Evolutionary conservation across 53 echinoderm and acorn worm species (phyloP).

Genomic region (Pentamera pediparva): DNA sequence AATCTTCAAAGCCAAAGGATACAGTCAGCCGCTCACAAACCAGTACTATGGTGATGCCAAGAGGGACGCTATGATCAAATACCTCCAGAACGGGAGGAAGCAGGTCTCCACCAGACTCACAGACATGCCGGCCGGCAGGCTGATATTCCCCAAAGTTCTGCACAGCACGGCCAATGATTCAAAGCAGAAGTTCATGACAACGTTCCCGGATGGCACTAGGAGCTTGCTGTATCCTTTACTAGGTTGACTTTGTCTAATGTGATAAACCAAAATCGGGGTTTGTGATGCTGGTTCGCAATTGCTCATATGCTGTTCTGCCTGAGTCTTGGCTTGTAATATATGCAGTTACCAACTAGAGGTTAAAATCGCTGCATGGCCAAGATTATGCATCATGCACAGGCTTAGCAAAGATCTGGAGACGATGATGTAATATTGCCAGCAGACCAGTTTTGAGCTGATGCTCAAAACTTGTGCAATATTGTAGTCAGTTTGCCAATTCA

Average conservation of each 20-base stretch:
- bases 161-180: slow-evolving; percentile 17
- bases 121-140: slow-evolving; percentile 18
- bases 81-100: slow-evolving; percentile 56
- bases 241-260: not conserved
- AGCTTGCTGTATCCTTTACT: slow-evolving; percentile 88
- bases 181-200: slow-evolving; percentile 70
- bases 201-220: slow-evolving; percentile 71
- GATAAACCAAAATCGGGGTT: too few species aligned
- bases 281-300: too few species aligned
- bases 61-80: slow-evolving; percentile 75
- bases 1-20: slow-evolving; percentile 55
- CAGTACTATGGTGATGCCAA: slow-evolving; percentile 97
- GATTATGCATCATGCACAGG: too few species aligned
- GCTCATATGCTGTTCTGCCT: too few species aligned
- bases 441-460: too few species aligned
- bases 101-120: slow-evolving; percentile 36
- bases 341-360: too few species aligned
- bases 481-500: too few species aligned
- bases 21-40: slow-evolving; percentile 55
- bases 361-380: too few species aligned
- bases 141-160: slow-evolving; percentile 32
- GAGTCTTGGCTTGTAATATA: too few species aligned
- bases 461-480: too few species aligned
- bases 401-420: too few species aligned
- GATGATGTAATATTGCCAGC: too few species aligned